Evolutionary conservation across 2,888 invertebrate species (phyloP).

Genomic region (Dromius quadrimaculatus): DNA sequence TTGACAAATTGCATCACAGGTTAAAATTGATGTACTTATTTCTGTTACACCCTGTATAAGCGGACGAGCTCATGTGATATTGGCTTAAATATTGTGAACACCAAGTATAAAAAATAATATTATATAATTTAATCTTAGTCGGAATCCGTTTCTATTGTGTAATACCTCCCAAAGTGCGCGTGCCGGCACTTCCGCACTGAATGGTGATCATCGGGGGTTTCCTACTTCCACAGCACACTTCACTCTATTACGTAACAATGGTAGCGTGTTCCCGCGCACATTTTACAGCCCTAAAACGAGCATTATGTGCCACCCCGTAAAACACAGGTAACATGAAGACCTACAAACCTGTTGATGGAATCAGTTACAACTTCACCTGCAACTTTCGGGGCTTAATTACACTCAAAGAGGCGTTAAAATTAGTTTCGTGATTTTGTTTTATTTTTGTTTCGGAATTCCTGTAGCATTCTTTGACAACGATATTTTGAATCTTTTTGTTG

Average conservation of each 20-base stretch:
- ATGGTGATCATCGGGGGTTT: conserved; percentile 21
- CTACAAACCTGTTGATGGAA: conserved; percentile 60
- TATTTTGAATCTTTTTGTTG: conserved; percentile 5
- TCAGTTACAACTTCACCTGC: conserved; percentile 6
- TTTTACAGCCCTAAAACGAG: conserved; percentile 42
- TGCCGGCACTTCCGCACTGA: conserved; percentile 13
- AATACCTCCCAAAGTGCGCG: background rate
- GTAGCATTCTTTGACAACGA: background rate
- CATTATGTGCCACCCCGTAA: conserved; percentile 29
- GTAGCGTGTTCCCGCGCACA: conserved; percentile 31
- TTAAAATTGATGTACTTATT: too few species aligned
- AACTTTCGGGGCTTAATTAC: background rate
- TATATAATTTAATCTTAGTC: too few species aligned
- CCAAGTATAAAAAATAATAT: background rate
- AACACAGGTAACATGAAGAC: conserved; percentile 54
- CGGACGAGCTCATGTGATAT: too few species aligned
- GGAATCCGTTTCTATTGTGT: conserved; percentile 3
- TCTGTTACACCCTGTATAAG: too few species aligned
- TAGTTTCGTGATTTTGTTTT: conserved; percentile 8
- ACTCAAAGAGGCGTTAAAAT: background rate
- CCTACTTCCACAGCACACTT: conserved; percentile 22
- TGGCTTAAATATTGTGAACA: too few species aligned
- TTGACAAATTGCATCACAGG: too few species aligned
- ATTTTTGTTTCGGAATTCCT: conserved; percentile 8
- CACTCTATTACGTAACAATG: conserved; percentile 43